Conservation (phyloP, 2,888 invertebrate species). For the Furcula furcula region DNA sequence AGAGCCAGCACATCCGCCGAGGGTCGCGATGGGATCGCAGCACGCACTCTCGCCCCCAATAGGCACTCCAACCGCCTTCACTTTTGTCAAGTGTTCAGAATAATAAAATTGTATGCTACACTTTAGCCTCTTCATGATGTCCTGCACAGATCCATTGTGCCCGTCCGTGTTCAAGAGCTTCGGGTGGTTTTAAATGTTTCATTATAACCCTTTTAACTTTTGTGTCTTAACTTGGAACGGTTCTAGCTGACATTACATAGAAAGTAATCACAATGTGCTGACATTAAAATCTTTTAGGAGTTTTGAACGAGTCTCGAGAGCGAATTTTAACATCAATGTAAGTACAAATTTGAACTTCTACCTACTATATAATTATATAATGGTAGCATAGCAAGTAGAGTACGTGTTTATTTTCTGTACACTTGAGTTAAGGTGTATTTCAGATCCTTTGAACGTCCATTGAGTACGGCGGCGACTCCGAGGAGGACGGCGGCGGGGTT, state of each 20-base stretch:
- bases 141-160: slow-evolving; percentile 50
- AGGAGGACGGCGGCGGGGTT: no score
- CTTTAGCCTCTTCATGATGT: slow-evolving; percentile 44
- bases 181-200: slow-evolving; percentile 50
- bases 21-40: slow-evolving; percentile 50
- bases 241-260: slow-evolving; percentile 41
- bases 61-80: slow-evolving; percentile 50
- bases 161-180: slow-evolving; percentile 48
- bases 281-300: slow-evolving; percentile 30
- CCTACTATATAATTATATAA: no score
- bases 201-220: slow-evolving; percentile 47
- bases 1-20: slow-evolving; percentile 34
- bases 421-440: no score
- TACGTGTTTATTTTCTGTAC: no score
- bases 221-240: slow-evolving; percentile 28
- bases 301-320: slow-evolving; percentile 5
- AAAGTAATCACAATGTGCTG: no score
- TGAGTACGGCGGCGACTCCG: no score
- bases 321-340: not conserved
- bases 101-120: slow-evolving; percentile 58
- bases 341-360: no score
- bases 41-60: slow-evolving; percentile 54
- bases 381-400: no score
- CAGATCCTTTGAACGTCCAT: no score
- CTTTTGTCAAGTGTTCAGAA: slow-evolving; percentile 55